Base-by-base conservation (phyloP, 1,140 invertebrate genomes). In the Microplitis demolitor region DNA sequence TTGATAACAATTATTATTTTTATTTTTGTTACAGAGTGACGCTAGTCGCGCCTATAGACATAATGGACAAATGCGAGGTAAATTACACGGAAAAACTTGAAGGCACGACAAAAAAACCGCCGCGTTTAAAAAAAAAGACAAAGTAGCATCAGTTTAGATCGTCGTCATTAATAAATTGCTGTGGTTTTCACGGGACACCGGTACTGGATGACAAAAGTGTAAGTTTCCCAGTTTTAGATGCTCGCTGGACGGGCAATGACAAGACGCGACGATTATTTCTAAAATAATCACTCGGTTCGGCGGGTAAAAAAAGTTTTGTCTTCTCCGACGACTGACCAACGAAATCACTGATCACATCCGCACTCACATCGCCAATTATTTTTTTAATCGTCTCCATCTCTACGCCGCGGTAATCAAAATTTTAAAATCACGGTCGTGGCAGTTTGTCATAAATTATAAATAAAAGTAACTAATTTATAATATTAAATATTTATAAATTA, bases 111-210 rank as follows among this genome's bases (percentile, higher is more conserved):
- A 70, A 77, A 11, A 87, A 87, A 66, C 82, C 85, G 3, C 76
- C 83, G n/a, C 75, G 85, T 53, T 78, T 79, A 71, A 84, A 85
- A 76, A 87, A 87, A 68, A 87, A 86, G 73, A 84, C 72, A 72
- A 87, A 85, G 78, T 84, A 85, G 76, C 72, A 54, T 34, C 51
- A 37, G 35, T n/a, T n/a, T 16, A 16, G 70, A 45, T 60, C 66
- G 8, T 72, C 66, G 2, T 33, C 67, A 56, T 35, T 72, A 8
- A 69, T 75, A 14, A 45, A 72, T 58, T 75, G 74, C 61, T 75
- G 74, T 45, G 39, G 39, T 9, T 9, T 45, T 45, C 6, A 45
- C 39, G 39, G 39, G 11, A 11, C 39, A 45, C 39, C 39, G 11
- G 39, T 45, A 45, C 11, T 45, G 39, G 11, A 3, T 11, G 39